Percentiles rank a stretch among this genome's conserved stretches.
These are phyloP conservation scores for Nycticryphes semicollaris DNA, from an alignment of 2,113 vertebrate species.

Conservation along the genomic window DNA sequence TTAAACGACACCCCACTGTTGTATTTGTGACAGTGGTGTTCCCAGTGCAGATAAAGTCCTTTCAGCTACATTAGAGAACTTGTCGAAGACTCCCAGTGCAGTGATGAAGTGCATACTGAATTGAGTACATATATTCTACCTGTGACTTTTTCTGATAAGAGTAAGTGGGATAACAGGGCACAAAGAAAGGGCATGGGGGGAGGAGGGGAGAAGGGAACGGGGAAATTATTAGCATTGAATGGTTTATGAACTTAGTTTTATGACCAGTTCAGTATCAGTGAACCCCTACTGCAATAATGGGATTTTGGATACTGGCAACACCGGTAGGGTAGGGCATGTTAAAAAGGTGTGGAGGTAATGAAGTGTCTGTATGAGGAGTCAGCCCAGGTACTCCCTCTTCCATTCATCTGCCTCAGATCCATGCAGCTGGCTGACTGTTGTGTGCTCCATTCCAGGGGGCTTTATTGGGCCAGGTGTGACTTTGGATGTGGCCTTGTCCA, in stretches of 20 bases:
- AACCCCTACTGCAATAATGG: background rate
- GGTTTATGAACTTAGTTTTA: background rate
- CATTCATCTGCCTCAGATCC: background rate
- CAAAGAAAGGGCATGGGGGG: background rate
- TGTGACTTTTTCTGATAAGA: background rate
- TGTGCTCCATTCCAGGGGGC: rapidly evolving
- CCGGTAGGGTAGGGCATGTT: background rate
- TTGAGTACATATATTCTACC: background rate
- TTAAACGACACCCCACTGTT: background rate
- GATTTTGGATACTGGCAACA: background rate
- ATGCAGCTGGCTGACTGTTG: background rate
- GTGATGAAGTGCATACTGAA: background rate
- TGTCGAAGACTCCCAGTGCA: background rate
- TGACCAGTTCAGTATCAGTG: background rate
- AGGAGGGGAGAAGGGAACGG: no score
- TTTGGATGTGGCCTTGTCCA: background rate
- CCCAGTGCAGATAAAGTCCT: background rate
- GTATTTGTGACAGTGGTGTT: background rate
- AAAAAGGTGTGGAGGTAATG: background rate
- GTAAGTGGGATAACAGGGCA: background rate
- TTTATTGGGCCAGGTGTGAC: background rate
- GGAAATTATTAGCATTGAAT: background rate
- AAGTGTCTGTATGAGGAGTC: background rate
- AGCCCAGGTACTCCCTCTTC: background rate
- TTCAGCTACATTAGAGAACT: background rate